These are phyloP conservation scores for cat (Felis catus) DNA, from an alignment of 2,113 vertebrate genomes.

Conservation along the genomic window F.catus_Fca126_mat1.0 CM031426.1:46410001-46410500, in stretches of 20 bases:
- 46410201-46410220: not conserved
- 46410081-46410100: too few species aligned
- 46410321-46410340: not conserved
- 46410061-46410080: too few species aligned
- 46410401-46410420: conserved; percentile 83
- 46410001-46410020: too few species aligned
- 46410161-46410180: too few species aligned
- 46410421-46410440: conserved; percentile 86
- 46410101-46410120: too few species aligned
- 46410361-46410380: not conserved
- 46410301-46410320: not conserved
- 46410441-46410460: conserved; percentile 89
- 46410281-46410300: not conserved
- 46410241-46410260: not conserved
- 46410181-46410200: not conserved
- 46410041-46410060: too few species aligned
- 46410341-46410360: conserved; percentile 6
- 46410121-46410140: too few species aligned
- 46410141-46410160: too few species aligned
- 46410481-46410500: conserved; percentile 87
- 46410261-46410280: not conserved
- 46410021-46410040: too few species aligned
- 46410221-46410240: not conserved
- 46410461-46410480: conserved; percentile 85
- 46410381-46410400: conserved; percentile 66